Evolutionary conservation across 2,113 vertebrate species (phyloP).

Genomic region (Anser brachyrhynchus): DNA sequence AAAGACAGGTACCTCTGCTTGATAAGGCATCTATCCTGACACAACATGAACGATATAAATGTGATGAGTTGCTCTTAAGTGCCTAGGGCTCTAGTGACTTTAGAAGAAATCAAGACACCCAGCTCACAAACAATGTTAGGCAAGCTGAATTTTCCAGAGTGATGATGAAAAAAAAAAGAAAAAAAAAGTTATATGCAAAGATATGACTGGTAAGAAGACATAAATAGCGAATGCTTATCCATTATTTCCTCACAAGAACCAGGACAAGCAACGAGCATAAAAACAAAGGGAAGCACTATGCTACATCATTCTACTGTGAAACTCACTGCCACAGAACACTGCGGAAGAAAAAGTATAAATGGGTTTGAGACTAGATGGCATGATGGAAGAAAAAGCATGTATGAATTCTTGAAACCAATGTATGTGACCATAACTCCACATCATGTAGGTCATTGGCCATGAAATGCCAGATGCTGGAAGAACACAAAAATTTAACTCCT

Average conservation of each 20-base stretch:
- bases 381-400: not conserved
- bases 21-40: not conserved
- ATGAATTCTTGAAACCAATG: not conserved
- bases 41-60: rapidly evolving
- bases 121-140: not conserved
- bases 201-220: not conserved
- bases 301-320: not conserved
- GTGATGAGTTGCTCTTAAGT: not conserved
- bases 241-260: not conserved
- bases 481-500: rapidly evolving
- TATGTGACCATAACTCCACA: not conserved
- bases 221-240: not conserved
- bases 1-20: not conserved
- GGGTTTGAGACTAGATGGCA: not conserved
- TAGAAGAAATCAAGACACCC: not conserved
- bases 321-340: not conserved
- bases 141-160: not conserved
- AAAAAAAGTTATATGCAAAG: not conserved
- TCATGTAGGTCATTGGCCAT: not conserved
- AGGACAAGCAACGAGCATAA: not conserved
- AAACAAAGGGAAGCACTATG: not conserved
- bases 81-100: not conserved
- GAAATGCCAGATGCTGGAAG: not conserved
- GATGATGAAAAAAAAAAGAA: not conserved
- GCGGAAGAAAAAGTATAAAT: not conserved